These are phyloP conservation scores for Eutrigla gurnardus DNA, from an alignment of 2,797 vertebrate species.

Conservation along the genomic window DNA sequence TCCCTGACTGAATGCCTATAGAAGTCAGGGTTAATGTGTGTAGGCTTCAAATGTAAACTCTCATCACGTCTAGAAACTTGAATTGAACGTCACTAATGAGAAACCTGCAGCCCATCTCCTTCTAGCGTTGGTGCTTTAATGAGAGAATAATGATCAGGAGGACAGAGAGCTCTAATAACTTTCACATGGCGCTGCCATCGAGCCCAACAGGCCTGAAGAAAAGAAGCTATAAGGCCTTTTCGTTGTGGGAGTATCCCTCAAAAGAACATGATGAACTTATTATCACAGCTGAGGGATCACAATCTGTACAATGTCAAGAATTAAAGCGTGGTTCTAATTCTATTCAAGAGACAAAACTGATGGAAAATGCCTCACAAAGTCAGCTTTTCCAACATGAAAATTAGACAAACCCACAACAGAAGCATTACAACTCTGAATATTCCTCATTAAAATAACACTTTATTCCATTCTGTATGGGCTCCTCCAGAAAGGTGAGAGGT, in stretches of 20 bases:
- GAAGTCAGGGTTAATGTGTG: slow-evolving; percentile 28
- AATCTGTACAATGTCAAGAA: background rate
- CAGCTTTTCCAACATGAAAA: background rate
- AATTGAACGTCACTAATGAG: slow-evolving; percentile 27
- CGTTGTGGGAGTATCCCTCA: no score
- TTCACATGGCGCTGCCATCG: slow-evolving; percentile 33
- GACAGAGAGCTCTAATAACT: slow-evolving; percentile 42
- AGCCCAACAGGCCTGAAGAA: background rate
- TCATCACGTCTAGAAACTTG: slow-evolving; percentile 18
- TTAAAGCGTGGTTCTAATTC: background rate
- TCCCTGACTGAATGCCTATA: slow-evolving; percentile 11
- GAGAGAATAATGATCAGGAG: slow-evolving; percentile 38
- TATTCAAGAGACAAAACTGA: background rate
- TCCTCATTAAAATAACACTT: background rate
- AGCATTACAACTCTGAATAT: background rate
- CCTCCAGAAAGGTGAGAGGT: background rate
- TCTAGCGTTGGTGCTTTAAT: slow-evolving; percentile 30
- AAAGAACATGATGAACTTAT: background rate
- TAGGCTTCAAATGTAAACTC: slow-evolving; percentile 3
- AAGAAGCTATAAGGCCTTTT: background rate
- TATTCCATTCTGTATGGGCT: background rate
- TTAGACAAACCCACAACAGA: slow-evolving; percentile 1
- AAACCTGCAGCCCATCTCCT: slow-evolving; percentile 26
- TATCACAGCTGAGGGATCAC: slow-evolving; percentile 11
- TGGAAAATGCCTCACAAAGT: background rate